Conservation (phyloP, 2,797 vertebrate species). For the Bufotes viridis region DNA sequence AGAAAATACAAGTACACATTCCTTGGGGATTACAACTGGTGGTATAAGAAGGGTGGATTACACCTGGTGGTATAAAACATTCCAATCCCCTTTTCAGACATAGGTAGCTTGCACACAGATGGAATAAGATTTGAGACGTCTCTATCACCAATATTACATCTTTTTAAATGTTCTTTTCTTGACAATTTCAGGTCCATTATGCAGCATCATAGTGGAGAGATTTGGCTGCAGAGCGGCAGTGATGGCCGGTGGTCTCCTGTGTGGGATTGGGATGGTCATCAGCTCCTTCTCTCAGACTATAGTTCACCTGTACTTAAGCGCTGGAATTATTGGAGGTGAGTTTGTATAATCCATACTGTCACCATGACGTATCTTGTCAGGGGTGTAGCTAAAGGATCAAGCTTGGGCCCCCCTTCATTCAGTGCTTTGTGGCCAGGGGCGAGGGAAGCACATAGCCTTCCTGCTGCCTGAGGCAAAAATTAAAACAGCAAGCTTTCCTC, state of each 20-base stretch:
- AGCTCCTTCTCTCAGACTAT: conserved; percentile 86
- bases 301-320: conserved; percentile 84
- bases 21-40: background rate
- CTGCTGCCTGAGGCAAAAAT: too few species aligned
- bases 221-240: conserved; percentile 85
- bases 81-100: background rate
- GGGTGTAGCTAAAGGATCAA: too few species aligned
- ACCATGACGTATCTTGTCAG: too few species aligned
- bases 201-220: conserved; percentile 85
- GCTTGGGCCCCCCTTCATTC: too few species aligned
- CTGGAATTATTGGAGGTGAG: conserved; percentile 89
- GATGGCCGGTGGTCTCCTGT: conserved; percentile 89
- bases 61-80: background rate
- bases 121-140: background rate
- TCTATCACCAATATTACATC: background rate
- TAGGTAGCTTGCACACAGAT: background rate
- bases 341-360: background rate
- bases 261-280: conserved; percentile 86
- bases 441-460: too few species aligned
- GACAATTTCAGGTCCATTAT: conserved; percentile 84
- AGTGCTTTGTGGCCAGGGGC: too few species aligned
- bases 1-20: background rate
- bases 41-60: background rate
- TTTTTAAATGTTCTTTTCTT: background rate
- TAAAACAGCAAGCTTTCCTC: too few species aligned